Evolutionary conservation across 2,113 vertebrate species (phyloP).

Genomic region (Helogale parvula): DNA sequence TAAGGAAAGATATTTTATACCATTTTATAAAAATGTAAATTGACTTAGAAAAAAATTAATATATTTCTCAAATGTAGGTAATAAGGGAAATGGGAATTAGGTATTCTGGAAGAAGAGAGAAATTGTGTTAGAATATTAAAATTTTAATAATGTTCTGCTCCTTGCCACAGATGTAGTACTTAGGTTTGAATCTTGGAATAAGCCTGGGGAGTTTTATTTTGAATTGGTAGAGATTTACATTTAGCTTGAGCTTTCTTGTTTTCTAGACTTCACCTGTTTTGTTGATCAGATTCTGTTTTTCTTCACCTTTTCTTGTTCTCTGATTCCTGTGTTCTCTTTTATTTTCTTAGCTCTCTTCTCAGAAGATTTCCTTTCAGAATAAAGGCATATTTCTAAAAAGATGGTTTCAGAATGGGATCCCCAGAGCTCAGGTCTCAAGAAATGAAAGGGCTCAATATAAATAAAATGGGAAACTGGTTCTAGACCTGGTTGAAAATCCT

Average conservation of each 20-base stretch:
- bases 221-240: slow-evolving; percentile 75
- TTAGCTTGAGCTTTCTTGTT: slow-evolving; percentile 70
- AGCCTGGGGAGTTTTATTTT: slow-evolving; percentile 72
- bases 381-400: slow-evolving; percentile 78
- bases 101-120: slow-evolving; percentile 67
- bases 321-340: slow-evolving; percentile 79
- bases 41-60: slow-evolving; percentile 71
- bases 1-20: slow-evolving; percentile 64
- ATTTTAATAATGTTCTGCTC: slow-evolving; percentile 76
- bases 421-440: slow-evolving; percentile 72
- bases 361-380: slow-evolving; percentile 80
- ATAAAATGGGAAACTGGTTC: slow-evolving; percentile 69
- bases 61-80: slow-evolving; percentile 54
- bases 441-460: slow-evolving; percentile 79
- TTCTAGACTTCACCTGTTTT: slow-evolving; percentile 77
- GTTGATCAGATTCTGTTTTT: slow-evolving; percentile 78
- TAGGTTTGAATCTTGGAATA: slow-evolving; percentile 72
- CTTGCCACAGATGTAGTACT: slow-evolving; percentile 65
- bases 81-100: slow-evolving; percentile 69
- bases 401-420: slow-evolving; percentile 71
- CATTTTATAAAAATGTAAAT: slow-evolving; percentile 79
- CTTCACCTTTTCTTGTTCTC: slow-evolving; percentile 71
- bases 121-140: slow-evolving; percentile 75
- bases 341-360: slow-evolving; percentile 82
- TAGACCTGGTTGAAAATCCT: slow-evolving; percentile 51